A percentile compares a stretch with the other conserved stretches of the same genome.
These are phyloP conservation scores for Catharus bicknelli DNA, from an alignment of 2,113 vertebrate species.

Conservation along the genomic window DNA sequence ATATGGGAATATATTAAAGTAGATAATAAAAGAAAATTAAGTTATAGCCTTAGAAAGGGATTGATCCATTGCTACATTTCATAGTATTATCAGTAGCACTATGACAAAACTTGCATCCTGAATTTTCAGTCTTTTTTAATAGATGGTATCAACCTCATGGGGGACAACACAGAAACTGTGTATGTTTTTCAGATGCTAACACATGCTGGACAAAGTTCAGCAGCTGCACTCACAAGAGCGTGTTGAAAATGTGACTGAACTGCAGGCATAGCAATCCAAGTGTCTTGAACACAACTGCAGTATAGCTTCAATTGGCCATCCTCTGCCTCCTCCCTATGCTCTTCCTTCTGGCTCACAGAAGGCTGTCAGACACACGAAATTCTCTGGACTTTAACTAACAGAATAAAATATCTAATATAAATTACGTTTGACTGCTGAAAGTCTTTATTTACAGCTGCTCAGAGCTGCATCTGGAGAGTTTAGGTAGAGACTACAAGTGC, in stretches of 20 bases:
- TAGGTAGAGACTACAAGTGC: conserved; percentile 38
- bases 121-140: background rate
- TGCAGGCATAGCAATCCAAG: background rate
- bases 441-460: conserved; percentile 58
- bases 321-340: background rate
- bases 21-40: background rate
- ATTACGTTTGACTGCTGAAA: conserved; percentile 59
- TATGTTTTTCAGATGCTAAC: conserved; percentile 14
- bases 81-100: background rate
- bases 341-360: conserved; percentile 34
- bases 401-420: conserved; percentile 54
- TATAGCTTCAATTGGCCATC: background rate
- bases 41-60: background rate
- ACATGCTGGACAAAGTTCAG: conserved; percentile 21
- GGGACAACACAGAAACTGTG: background rate
- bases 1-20: background rate
- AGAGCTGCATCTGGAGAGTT: conserved; percentile 49
- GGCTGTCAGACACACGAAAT: conserved; percentile 13
- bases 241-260: conserved; percentile 10
- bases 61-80: background rate
- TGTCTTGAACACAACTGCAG: conserved; percentile 8
- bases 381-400: conserved; percentile 15
- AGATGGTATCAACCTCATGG: background rate
- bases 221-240: background rate
- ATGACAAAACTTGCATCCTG: background rate